phyloP scores from a whole-genome alignment of 1,140 invertebrate species.

The Drosophila mayri region DNA sequence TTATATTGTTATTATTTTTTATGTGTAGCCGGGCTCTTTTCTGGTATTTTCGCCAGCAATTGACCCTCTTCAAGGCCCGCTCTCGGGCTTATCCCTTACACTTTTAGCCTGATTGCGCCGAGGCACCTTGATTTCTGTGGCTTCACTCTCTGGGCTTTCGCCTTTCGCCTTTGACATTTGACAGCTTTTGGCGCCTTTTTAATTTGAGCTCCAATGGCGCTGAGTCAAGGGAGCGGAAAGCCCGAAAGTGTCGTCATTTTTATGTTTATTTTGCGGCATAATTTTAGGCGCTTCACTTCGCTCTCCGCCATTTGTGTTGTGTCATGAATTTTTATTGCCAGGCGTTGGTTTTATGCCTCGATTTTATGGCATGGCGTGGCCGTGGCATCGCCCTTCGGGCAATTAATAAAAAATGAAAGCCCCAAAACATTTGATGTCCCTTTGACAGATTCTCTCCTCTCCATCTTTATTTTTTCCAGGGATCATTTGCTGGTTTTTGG shows the following conservation, averaged over 20 bases:
- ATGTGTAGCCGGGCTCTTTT: slow-evolving; percentile 24
- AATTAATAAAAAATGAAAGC: slow-evolving; percentile 70
- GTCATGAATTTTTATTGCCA: slow-evolving; percentile 70
- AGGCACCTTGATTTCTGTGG: slow-evolving; percentile 47
- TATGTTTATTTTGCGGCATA: slow-evolving; percentile 67
- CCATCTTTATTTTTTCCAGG: slow-evolving; percentile 10
- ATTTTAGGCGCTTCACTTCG: slow-evolving; percentile 44
- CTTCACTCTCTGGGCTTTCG: slow-evolving; percentile 35
- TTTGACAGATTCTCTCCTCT: slow-evolving; percentile 31
- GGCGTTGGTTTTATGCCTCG: slow-evolving; percentile 52
- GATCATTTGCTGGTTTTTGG: slow-evolving; percentile 12
- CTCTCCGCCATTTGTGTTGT: slow-evolving; percentile 52
- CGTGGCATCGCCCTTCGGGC: slow-evolving; percentile 17
- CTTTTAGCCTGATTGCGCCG: slow-evolving; percentile 45
- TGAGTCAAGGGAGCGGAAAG: slow-evolving; percentile 34
- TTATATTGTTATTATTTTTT: slow-evolving; percentile 47
- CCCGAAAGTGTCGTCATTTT: slow-evolving; percentile 52
- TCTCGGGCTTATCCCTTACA: slow-evolving; percentile 58
- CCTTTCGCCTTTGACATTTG: slow-evolving; percentile 62
- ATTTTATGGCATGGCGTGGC: slow-evolving; percentile 38
- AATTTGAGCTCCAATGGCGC: slow-evolving; percentile 55
- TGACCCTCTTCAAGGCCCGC: slow-evolving; percentile 41
- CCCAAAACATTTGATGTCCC: slow-evolving; percentile 30
- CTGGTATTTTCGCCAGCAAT: slow-evolving; percentile 51
- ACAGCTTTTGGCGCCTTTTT: slow-evolving; percentile 77